Evolutionary conservation across 1,140 invertebrate genomes (phyloP), one percentile per base, ranked within the genome.

Genomic region (Pogonomyrmex barbatus): DNA sequence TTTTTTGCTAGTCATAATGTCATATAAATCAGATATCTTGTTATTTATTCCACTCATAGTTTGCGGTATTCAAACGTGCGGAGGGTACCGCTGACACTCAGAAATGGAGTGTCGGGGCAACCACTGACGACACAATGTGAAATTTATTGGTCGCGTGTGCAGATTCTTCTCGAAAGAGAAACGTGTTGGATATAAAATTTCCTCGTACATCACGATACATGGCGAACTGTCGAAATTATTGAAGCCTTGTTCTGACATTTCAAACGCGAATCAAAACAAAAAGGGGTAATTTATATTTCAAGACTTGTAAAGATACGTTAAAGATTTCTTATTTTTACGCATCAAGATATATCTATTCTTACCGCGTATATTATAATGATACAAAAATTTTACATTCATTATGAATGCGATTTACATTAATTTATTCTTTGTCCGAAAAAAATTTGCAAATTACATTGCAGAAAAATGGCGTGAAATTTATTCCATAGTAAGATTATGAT

Each of bases 131-230:
- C 82, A 78, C 89, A 91, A 88, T 87, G 85, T 73, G 60, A 87
- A 90, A 91, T 91, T 91, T 91, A 91, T 90, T 87, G 87, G 73
- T 17, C 58, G n/a, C 36, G 60, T 85, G 73, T 85, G 77, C 83
- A 85, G 85, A 90, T 88, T 87, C 87, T 63, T 85, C 79, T n/a
- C n/a, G n/a, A 79, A 67, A 85, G 82, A 60, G 50, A 75, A 75
- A 62, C 54, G 68, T 62, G 33, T 60, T 58, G 82, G 73, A 85
- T 76, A 77, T 85, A 78, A 85, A 85, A 85, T 85, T 85, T 85
- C 73, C 50, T 6, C 42, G 12, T 78, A 78, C 45, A 65, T 85
- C 79, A 82, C 42, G 17, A 82, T 73, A 24, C 24, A 71, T 58
- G 17, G 77, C n/a, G 10, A 73, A 73, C 67, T 47, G 54, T 4